Base-by-base conservation (phyloP, 2,113 vertebrate genomes). In the Pycnonotus jocosus region DNA sequence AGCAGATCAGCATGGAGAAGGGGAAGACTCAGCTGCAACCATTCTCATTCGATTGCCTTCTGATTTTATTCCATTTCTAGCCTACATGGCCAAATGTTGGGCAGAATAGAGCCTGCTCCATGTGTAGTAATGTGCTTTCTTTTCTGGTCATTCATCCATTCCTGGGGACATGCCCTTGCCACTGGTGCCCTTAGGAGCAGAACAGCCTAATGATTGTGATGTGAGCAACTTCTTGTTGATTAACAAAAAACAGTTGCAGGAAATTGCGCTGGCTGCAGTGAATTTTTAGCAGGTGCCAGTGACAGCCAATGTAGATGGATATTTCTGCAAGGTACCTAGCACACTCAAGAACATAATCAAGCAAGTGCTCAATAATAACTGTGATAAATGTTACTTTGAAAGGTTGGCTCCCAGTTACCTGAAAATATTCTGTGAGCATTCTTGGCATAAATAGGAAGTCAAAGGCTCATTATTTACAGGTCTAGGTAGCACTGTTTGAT, bases 221-320 rank as follows among this genome's bases (percentile, higher is more conserved):
- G 77, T 71, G 92, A 93, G 57, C 0, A 1, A 78, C 79, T 93
- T 92, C 76, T 95, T 93, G 90, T 58, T 93, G 90, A 95, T 93
- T 92, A 96, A 96, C 88, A 93, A 81, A 88, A 95, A 94, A 11
- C 90, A 96, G 90, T 95, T 95, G 88, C 90, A 96, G 94, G 95
- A 96, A 96, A 97, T 95, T 95, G 92, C 85, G 81, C 66, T 87
- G 89, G 58, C 81, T 91, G 76, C 74, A 74, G 86, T 7, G 64
- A 78, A 73, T 95, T 96, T 95, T 95, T 95, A 90, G 86, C 89
- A 96, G 94, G 86, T 95, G 95, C 93, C 93, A 95, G 48, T 96
- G 92, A 97, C 92, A 70, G 69, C 83, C 86, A 54, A 69, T 48
- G 82, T 71, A 73, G 94, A 71, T 54, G 47, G 51, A 61, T 91